Percentiles rank a stretch among this genome's conserved stretches.
Evolutionary conservation across 2,113 vertebrate genomes (phyloP).

Genomic region (Galemys pyrenaicus): DNA sequence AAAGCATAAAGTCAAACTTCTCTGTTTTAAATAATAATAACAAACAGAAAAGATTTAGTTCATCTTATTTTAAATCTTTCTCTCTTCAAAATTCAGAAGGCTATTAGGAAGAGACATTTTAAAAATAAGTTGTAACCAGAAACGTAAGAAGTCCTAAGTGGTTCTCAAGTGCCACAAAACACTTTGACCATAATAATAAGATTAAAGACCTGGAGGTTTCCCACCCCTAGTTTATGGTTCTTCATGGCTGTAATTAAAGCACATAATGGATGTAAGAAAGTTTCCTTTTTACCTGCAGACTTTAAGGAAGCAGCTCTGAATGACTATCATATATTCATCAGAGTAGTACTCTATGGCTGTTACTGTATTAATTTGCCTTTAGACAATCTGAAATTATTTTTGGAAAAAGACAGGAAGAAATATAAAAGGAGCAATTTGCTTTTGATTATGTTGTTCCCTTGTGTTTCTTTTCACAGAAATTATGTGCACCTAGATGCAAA

Average conservation of each 20-base stretch:
- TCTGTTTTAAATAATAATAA: conserved; percentile 46
- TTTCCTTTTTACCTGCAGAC: conserved; percentile 42
- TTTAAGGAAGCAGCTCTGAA: neutral
- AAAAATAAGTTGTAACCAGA: conserved; percentile 50
- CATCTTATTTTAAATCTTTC: neutral
- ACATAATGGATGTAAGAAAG: conserved; percentile 6
- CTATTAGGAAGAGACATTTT: conserved; percentile 14
- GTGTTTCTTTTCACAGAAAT: conserved; percentile 20
- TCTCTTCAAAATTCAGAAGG: conserved; percentile 11
- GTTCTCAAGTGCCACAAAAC: conserved; percentile 13
- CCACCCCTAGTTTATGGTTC: neutral
- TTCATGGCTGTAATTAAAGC: conserved; percentile 49
- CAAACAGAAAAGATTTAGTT: neutral
- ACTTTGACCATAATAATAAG: conserved; percentile 25
- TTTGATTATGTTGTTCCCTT: neutral
- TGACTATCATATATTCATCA: neutral
- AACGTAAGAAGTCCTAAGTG: conserved; percentile 3
- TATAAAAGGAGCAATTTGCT: conserved; percentile 22
- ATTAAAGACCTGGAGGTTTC: conserved; percentile 30
- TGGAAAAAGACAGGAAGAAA: neutral
- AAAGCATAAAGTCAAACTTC: neutral
- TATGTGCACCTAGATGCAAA: neutral
- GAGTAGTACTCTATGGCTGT: neutral
- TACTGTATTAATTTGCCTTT: conserved; percentile 46
- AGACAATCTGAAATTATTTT: conserved; percentile 42